phyloP scores from a whole-genome alignment of 2,797 vertebrate genomes.

The Lycodopsis pacificus region DNA sequence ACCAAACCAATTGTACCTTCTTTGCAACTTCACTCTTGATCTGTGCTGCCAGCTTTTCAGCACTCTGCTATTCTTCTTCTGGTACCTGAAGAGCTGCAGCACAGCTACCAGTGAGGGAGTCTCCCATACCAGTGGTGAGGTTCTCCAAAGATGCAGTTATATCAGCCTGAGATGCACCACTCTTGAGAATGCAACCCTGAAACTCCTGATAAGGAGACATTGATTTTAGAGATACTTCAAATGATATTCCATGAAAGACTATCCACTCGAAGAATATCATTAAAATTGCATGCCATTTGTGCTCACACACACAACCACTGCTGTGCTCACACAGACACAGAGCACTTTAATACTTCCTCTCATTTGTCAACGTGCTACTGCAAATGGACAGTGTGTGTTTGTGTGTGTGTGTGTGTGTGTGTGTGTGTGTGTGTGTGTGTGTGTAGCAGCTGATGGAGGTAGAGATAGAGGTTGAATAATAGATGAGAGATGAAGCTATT shows the following conservation, averaged over 20 bases:
- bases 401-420: slow-evolving; percentile 3
- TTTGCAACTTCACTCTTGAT: neutral
- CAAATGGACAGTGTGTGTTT: slow-evolving; percentile 28
- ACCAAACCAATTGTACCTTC: neutral
- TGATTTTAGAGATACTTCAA: slow-evolving; percentile 28
- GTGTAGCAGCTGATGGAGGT: slow-evolving; percentile 27
- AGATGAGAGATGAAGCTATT: slow-evolving; percentile 23
- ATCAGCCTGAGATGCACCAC: neutral
- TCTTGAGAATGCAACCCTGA: neutral
- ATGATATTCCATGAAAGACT: slow-evolving; percentile 18
- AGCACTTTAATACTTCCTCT: slow-evolving; percentile 18
- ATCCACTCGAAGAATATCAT: slow-evolving; percentile 14
- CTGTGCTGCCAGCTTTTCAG: neutral
- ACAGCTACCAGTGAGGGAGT: neutral
- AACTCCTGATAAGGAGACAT: neutral
- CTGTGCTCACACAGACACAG: neutral
- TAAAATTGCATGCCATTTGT: slow-evolving; percentile 18
- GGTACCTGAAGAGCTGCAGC: neutral
- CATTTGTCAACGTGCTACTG: slow-evolving; percentile 2
- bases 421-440: slow-evolving; percentile 3
- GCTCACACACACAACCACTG: neutral
- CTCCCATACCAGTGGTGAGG: neutral
- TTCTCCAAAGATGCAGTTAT: neutral
- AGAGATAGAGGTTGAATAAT: slow-evolving; percentile 44
- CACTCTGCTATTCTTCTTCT: neutral